Evolutionary conservation across 2,888 invertebrate genomes (phyloP).

Genomic region (Rotaria macrura): DNA sequence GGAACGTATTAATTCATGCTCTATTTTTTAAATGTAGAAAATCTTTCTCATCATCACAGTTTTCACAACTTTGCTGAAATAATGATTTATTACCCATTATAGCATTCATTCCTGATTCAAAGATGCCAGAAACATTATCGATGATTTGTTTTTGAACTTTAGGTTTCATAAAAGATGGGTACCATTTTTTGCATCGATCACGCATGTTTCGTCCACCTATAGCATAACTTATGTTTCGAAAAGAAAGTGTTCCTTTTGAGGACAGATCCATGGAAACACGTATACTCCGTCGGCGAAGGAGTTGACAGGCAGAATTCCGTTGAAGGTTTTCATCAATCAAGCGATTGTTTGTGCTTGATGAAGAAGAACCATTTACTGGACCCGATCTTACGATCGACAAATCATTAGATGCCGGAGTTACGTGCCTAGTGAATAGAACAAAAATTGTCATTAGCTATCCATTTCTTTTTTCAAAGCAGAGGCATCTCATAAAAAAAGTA

Average conservation of each 20-base stretch:
- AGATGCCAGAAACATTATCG: conserved; percentile 41
- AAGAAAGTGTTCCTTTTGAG: neutral
- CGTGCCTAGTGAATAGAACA: no score
- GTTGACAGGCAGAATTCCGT: neutral
- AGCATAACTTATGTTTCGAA: neutral
- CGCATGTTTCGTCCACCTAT: neutral
- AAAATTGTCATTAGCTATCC: no score
- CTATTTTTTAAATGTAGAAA: neutral
- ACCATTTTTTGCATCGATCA: neutral
- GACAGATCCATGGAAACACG: neutral
- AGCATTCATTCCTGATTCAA: conserved; percentile 47
- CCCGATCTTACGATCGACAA: neutral
- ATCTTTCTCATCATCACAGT: neutral
- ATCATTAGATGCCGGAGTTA: no score
- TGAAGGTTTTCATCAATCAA: neutral
- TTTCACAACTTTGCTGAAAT: neutral
- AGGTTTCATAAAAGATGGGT: neutral
- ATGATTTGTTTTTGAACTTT: neutral
- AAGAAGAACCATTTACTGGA: neutral
- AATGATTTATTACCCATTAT: conserved; percentile 40
- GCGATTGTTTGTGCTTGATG: neutral
- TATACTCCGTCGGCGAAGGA: neutral
- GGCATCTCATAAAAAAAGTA: no score
- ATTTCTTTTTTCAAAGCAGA: no score
- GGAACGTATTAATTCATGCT: no score